Percentiles rank a stretch among this genome's conserved stretches.
These are phyloP conservation scores for Erpobdella octoculata DNA, from an alignment of 2,888 invertebrate genomes.

Conservation along the genomic window DNA sequence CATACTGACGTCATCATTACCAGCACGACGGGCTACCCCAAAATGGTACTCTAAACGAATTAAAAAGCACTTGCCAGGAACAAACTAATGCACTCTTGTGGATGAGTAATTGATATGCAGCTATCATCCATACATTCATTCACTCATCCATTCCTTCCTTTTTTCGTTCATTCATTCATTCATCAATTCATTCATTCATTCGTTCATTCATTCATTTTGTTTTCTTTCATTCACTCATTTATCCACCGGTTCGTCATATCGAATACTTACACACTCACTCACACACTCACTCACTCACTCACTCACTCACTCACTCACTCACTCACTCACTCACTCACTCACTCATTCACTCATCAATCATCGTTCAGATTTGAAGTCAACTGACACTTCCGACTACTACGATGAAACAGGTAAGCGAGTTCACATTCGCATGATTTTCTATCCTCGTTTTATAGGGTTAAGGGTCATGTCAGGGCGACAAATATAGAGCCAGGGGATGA, in stretches of 20 bases:
- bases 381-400: neutral
- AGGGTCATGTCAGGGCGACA: too few species aligned
- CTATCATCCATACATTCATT: neutral
- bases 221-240: neutral
- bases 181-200: neutral
- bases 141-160: conserved; percentile 3
- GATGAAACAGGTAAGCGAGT: neutral
- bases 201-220: neutral
- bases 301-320: neutral
- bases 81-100: neutral
- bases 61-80: conserved; percentile 7
- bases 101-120: conserved; percentile 2
- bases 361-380: neutral
- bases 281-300: neutral
- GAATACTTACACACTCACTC: neutral
- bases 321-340: neutral
- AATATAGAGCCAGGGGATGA: too few species aligned
- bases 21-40: neutral
- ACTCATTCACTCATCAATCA: neutral
- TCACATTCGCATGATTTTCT: neutral
- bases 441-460: too few species aligned
- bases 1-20: neutral
- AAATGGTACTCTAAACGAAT: neutral
- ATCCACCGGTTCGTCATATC: neutral
- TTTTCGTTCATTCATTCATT: neutral